phyloP scores from a whole-genome alignment of 2,888 invertebrate genomes.

The Macaria liturata region DNA sequence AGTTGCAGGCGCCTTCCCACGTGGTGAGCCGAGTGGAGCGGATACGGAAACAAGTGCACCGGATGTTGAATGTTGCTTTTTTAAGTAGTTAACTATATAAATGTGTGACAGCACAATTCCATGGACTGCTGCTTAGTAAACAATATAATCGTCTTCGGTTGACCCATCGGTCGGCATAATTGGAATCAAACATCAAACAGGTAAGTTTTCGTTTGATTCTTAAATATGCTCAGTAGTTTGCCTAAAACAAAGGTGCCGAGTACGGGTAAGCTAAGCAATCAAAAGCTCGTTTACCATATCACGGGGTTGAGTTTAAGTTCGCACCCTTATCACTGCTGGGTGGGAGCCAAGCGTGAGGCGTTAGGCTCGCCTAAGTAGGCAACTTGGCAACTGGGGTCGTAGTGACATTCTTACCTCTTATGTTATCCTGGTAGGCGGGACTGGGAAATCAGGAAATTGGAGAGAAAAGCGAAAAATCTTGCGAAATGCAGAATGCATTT shows the following conservation, averaged over 20 bases:
- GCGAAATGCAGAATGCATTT: too few relatives aligned
- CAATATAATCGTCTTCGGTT: too few relatives aligned
- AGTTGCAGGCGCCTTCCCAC: too few relatives aligned
- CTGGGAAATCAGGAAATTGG: neutral
- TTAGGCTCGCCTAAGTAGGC: conserved; percentile 6
- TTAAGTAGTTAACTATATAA: too few relatives aligned
- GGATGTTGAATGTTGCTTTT: too few relatives aligned
- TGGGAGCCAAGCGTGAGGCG: conserved; percentile 39
- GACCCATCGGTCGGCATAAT: too few relatives aligned
- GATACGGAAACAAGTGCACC: too few relatives aligned
- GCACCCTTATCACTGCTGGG: conserved; percentile 50
- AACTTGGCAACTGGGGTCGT: conserved; percentile 8
- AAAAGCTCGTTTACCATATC: conserved; percentile 49
- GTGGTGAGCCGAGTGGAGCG: too few relatives aligned
- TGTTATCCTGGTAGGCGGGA: conserved; percentile 1
- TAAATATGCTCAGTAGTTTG: neutral
- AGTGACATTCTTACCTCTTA: conserved; percentile 9
- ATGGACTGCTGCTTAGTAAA: too few relatives aligned
- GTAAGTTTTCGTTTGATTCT: too few relatives aligned
- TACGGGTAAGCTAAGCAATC: conserved; percentile 37
- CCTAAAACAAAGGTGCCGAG: conserved; percentile 14
- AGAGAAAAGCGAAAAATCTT: neutral
- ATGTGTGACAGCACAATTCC: too few relatives aligned
- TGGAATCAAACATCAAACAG: too few relatives aligned
- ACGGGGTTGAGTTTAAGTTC: conserved; percentile 22